phyloP scores from a whole-genome alignment of 2,797 vertebrate genomes.

The Myotis daubentonii region DNA sequence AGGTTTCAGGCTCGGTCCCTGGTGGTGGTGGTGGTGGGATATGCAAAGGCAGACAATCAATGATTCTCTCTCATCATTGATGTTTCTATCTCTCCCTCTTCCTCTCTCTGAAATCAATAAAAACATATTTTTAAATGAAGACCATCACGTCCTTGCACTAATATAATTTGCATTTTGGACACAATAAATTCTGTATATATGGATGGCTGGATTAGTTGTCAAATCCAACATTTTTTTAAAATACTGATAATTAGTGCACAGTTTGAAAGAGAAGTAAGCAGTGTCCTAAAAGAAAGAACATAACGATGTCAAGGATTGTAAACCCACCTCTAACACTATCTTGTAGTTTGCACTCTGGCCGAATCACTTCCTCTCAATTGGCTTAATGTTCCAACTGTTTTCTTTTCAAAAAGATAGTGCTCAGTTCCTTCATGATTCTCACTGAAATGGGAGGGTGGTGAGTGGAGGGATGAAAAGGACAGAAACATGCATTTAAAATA shows the following conservation, averaged over 20 bases:
- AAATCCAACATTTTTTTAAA: slow-evolving; percentile 44
- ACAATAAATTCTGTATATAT: slow-evolving; percentile 44
- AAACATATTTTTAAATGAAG: background rate
- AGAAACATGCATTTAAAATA: background rate
- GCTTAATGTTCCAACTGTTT: background rate
- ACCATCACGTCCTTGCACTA: background rate
- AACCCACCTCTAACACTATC: background rate
- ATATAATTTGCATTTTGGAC: slow-evolving; percentile 36
- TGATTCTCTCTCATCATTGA: too few species aligned
- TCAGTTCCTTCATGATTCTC: background rate
- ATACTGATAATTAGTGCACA: background rate
- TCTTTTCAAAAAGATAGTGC: background rate
- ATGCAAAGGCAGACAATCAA: too few species aligned
- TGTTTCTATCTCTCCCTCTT: too few species aligned
- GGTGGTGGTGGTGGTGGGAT: too few species aligned
- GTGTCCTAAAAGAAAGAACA: background rate
- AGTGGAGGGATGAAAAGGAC: background rate
- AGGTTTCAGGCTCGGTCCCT: too few species aligned
- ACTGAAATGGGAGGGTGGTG: background rate
- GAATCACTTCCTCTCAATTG: background rate
- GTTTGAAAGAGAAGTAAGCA: slow-evolving; percentile 23
- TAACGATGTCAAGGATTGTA: background rate
- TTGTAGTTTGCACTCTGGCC: background rate
- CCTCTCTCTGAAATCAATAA: too few species aligned
- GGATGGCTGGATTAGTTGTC: background rate